Percentiles rank a stretch among this genome's conserved stretches.
These are phyloP conservation scores for Ptycholaimellus sp. DNA, from an alignment of 2,888 invertebrate genomes.

Conservation along the genomic window DNA sequence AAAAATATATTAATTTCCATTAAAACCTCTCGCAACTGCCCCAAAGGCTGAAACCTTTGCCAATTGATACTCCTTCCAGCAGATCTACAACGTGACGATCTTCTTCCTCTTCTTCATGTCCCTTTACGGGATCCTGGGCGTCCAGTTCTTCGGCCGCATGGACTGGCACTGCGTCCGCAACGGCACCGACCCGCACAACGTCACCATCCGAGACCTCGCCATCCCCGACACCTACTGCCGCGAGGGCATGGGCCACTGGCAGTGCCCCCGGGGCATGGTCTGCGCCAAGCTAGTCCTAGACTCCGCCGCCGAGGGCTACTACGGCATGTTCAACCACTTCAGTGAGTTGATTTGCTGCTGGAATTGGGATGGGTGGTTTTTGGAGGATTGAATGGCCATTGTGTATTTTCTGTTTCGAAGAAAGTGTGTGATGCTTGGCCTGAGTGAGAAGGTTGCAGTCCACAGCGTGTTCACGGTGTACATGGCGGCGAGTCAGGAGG, in stretches of 20 bases:
- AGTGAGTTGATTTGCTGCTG: conserved; percentile 35
- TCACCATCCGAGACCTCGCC: conserved; percentile 77
- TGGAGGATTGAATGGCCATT: conserved; percentile 1
- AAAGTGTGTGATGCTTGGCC: not conserved
- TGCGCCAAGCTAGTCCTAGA: conserved; percentile 72
- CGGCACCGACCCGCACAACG: conserved; percentile 30
- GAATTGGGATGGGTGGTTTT: conserved; percentile 3
- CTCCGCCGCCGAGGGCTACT: conserved; percentile 78
- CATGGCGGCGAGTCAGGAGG: conserved; percentile 96
- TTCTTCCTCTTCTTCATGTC: conserved; percentile 99
- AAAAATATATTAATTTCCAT: not conserved
- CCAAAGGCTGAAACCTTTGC: too few relatives aligned
- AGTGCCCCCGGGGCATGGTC: conserved; percentile 3
- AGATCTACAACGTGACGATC: conserved; percentile 95
- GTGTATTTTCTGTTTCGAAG: not conserved
- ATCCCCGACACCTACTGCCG: conserved; percentile 97
- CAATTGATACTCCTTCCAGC: conserved; percentile 88
- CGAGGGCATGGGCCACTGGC: conserved; percentile 30
- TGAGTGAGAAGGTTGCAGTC: conserved; percentile 18
- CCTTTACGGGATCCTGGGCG: conserved; percentile 82
- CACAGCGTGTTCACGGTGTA: conserved; percentile 91
- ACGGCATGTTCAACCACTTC: conserved; percentile 81
- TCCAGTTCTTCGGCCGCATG: conserved; percentile 92
- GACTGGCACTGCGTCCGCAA: conserved; percentile 77
- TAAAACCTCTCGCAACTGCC: not conserved